Conservation (phyloP, 2,113 vertebrate genomes). For the Hyla sarda region DNA sequence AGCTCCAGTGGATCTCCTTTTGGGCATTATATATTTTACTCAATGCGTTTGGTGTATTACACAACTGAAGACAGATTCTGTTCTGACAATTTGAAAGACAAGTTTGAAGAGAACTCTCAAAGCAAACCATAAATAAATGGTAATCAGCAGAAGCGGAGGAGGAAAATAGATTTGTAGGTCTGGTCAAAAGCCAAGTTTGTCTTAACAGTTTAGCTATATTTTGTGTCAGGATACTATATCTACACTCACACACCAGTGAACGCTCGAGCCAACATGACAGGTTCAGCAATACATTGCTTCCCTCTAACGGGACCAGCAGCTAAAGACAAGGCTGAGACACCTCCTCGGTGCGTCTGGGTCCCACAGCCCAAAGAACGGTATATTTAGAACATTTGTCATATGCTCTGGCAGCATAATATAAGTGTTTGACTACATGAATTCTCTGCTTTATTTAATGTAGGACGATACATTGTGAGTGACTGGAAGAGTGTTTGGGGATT, state of each 20-base stretch:
- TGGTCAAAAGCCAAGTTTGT: constrained; percentile 37
- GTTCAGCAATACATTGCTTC: constrained; percentile 15
- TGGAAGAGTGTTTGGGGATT: constrained; percentile 7
- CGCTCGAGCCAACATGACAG: background rate
- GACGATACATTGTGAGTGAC: constrained; percentile 41
- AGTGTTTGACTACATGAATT: constrained; percentile 17
- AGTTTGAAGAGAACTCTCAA: background rate
- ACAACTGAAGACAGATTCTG: background rate
- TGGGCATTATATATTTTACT: too few species aligned
- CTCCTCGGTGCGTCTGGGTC: background rate
- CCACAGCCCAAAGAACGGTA: background rate
- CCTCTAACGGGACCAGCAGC: constrained; percentile 2
- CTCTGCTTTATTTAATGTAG: constrained; percentile 53
- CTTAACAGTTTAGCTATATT: constrained; percentile 34
- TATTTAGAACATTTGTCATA: constrained; percentile 3
- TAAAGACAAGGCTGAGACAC: background rate
- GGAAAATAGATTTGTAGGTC: constrained; percentile 45
- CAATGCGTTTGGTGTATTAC: too few species aligned
- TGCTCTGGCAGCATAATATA: constrained; percentile 55
- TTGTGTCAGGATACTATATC: constrained; percentile 48
- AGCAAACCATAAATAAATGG: constrained; percentile 50
- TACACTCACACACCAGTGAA: constrained; percentile 17
- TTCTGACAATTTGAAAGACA: constrained; percentile 2
- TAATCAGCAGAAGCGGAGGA: constrained; percentile 32
- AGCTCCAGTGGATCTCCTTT: too few species aligned